Evolutionary conservation across 2,888 invertebrate species (phyloP).

Genomic region (Drosophila sordidapex): DNA sequence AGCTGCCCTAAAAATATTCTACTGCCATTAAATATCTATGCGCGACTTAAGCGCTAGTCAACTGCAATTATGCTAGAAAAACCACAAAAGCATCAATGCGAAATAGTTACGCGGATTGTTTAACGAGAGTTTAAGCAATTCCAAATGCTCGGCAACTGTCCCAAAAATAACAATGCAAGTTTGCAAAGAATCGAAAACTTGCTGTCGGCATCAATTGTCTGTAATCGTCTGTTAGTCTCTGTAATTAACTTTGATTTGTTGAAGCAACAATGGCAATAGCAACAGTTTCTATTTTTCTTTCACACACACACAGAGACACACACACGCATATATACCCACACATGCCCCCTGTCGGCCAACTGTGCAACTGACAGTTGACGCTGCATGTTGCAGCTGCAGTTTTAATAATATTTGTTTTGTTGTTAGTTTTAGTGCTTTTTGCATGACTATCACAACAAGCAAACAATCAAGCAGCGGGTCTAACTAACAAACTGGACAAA

Average conservation of each 20-base stretch:
- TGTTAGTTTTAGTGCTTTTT: constrained; percentile 26
- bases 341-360: constrained; percentile 32
- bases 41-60: not conserved
- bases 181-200: constrained; percentile 19
- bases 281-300: constrained; percentile 10
- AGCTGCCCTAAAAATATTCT: not conserved
- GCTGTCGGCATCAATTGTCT: constrained; percentile 20
- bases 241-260: constrained; percentile 60
- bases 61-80: not conserved
- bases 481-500: constrained; percentile 45
- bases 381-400: constrained; percentile 22
- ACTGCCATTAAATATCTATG: not conserved
- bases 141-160: constrained; percentile 6
- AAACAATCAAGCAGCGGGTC: constrained; percentile 61
- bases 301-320: not conserved
- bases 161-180: constrained; percentile 13
- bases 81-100: constrained; percentile 13
- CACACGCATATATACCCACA: not conserved
- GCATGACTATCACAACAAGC: constrained; percentile 55
- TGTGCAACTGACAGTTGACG: constrained; percentile 36
- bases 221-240: constrained; percentile 29
- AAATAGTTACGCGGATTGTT: constrained; percentile 18
- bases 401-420: constrained; percentile 33
- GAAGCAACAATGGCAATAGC: constrained; percentile 21
- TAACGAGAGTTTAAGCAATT: constrained; percentile 26